Evolutionary conservation across 2,113 vertebrate genomes (phyloP), one percentile per base, ranked within the genome.

Genomic region (Corapipo altera): DNA sequence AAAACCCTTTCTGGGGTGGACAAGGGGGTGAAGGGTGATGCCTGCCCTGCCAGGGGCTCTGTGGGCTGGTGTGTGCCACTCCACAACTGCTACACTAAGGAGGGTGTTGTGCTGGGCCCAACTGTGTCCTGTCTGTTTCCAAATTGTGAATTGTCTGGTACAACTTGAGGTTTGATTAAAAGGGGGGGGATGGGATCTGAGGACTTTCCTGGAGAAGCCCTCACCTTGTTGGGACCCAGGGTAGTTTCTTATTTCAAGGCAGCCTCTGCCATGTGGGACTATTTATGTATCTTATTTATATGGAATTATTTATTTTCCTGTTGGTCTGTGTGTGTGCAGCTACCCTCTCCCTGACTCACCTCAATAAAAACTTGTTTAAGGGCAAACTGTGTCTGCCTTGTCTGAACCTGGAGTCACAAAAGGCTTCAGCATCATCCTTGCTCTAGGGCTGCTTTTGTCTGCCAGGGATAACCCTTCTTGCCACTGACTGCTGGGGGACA

Each of bases 261-360:
- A 95, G 75, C 73, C 46, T 96, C 57, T 96, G 92, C 93, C 33
- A 2, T 15, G 57, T 93, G 83, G 86, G 70, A 89, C 70, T 97
- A 97, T 97, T 97, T 97, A 97, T 97, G 94, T 76, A 70, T 94
- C 95, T 97, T 95, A 97, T 97, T 97, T 97, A 97, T 97, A 97
- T 96, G 92, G 91, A 92, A 69, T 96, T 97, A 97, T 97, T 97
- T 97, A 97, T 97, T 97, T 97, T 93, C 83, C 39, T 92, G 48
- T 95, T 77, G 65, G 65, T 88, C 51, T 95, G 85, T 93, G 70
- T 39, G n/a, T 23, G 86, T 97, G 91, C 76, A 81, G 69, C 76
- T 95, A 57, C 86, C 86, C 6, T 67, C 30, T 89, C 51, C 84
- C 37, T 65, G 69, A 87, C 33, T 93, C 3, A 0, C 73, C 83